Evolutionary conservation across 1,140 invertebrate species (phyloP).

Genomic region (Papilio glaucus): DNA sequence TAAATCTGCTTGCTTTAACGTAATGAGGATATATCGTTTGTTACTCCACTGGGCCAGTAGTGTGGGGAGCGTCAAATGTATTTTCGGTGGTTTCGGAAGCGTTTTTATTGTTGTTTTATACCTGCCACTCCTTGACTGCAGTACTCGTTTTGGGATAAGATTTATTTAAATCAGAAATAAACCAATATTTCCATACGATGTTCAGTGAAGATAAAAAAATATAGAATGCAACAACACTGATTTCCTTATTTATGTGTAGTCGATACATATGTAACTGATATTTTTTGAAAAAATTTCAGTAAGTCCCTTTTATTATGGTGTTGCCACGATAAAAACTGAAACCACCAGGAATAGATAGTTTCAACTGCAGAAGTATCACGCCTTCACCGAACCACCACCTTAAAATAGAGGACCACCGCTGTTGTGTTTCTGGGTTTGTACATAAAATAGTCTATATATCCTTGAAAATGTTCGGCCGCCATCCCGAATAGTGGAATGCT

Average conservation of each 20-base stretch:
- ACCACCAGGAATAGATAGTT: background rate
- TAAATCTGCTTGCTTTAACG: conserved; percentile 17
- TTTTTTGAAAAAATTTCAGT: background rate
- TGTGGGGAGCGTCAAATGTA: conserved; percentile 22
- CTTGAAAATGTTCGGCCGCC: no score
- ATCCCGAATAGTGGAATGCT: no score
- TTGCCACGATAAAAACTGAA: background rate
- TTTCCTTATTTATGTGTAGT: background rate
- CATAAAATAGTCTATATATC: no score
- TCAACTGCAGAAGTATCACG: background rate
- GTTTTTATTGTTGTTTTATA: conserved; percentile 24
- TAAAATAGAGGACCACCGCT: conserved; percentile 8
- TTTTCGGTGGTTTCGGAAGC: conserved; percentile 16
- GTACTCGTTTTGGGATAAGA: background rate
- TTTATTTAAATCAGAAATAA: conserved; percentile 15
- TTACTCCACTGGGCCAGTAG: conserved; percentile 17
- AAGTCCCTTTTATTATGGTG: background rate
- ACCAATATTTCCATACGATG: no score
- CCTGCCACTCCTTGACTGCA: background rate
- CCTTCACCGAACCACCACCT: background rate
- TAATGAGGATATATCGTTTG: conserved; percentile 24
- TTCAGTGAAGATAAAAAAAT: no score
- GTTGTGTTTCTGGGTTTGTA: background rate
- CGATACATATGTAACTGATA: background rate
- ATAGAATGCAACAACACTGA: background rate